Conservation (phyloP, 2,113 vertebrate species). For the Hydrochoerus hydrochaeris region DNA sequence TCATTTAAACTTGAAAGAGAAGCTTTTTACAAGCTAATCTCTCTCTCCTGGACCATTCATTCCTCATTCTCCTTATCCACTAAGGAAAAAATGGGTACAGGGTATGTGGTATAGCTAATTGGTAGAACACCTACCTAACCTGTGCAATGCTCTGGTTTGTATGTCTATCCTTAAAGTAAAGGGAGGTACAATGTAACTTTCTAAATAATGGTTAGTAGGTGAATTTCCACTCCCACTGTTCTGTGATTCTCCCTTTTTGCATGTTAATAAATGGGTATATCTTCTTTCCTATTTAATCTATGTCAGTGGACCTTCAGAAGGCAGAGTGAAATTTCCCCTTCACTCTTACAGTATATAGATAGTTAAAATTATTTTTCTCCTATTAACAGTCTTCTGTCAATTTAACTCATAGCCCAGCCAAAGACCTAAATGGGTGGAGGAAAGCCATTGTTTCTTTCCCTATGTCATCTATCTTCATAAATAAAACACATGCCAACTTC, state of each 20-base stretch:
- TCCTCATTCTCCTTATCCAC: background rate
- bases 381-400: background rate
- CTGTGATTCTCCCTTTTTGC: background rate
- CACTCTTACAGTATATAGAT: background rate
- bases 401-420: background rate
- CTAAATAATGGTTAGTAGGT: background rate
- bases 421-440: background rate
- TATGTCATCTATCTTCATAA: background rate
- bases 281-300: background rate
- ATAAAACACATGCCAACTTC: conserved; percentile 35
- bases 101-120: background rate
- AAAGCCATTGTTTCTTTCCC: background rate
- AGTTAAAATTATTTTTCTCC: background rate
- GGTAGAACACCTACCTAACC: background rate
- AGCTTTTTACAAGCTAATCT: background rate
- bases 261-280: background rate
- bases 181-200: background rate
- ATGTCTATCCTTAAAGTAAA: background rate
- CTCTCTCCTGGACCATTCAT: background rate
- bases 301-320: background rate
- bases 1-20: background rate
- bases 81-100: background rate
- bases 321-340: background rate
- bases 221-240: background rate
- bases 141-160: background rate